A percentile compares a stretch with the other conserved stretches of the same genome.
Evolutionary conservation across 2,888 invertebrate genomes (phyloP).

Genomic region (Chrysina gloriosa): DNA sequence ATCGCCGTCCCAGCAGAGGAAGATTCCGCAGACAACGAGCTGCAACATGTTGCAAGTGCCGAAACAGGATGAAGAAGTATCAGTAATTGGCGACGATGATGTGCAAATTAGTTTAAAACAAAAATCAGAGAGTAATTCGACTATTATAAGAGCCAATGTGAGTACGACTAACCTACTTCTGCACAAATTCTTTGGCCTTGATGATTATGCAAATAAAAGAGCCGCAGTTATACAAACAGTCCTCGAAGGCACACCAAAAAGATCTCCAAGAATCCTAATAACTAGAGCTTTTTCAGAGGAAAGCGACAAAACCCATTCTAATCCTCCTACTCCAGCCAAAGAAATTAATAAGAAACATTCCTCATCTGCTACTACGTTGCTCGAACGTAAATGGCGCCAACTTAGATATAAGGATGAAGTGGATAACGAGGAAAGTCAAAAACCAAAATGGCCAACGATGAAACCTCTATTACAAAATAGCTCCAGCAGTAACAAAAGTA

Average conservation of each 20-base stretch:
- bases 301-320: slow-evolving; percentile 71
- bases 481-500: slow-evolving; percentile 58
- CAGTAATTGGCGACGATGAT: slow-evolving; percentile 61
- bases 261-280: slow-evolving; percentile 78
- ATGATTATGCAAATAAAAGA: slow-evolving; percentile 53
- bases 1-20: slow-evolving; percentile 60
- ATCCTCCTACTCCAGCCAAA: slow-evolving; percentile 59
- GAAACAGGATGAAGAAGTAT: slow-evolving; percentile 62
- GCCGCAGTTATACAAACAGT: slow-evolving; percentile 51
- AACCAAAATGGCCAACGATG: slow-evolving; percentile 51
- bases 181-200: slow-evolving; percentile 71
- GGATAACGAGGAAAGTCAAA: slow-evolving; percentile 55
- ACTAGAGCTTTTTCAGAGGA: slow-evolving; percentile 81
- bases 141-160: slow-evolving; percentile 60
- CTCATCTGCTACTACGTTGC: slow-evolving; percentile 62
- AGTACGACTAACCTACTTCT: slow-evolving; percentile 72
- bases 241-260: slow-evolving; percentile 56
- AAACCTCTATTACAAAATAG: slow-evolving; percentile 57
- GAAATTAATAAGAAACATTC: slow-evolving; percentile 61
- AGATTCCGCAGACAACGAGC: slow-evolving; percentile 74
- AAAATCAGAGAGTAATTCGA: slow-evolving; percentile 36
- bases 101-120: slow-evolving; percentile 43
- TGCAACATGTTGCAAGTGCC: slow-evolving; percentile 77
- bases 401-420: slow-evolving; percentile 57
- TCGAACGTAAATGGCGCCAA: slow-evolving; percentile 63